Evolutionary conservation across 2,888 invertebrate genomes (phyloP), one percentile per base, ranked within the genome.

Genomic region (Zhuqinia jingwanae): DNA sequence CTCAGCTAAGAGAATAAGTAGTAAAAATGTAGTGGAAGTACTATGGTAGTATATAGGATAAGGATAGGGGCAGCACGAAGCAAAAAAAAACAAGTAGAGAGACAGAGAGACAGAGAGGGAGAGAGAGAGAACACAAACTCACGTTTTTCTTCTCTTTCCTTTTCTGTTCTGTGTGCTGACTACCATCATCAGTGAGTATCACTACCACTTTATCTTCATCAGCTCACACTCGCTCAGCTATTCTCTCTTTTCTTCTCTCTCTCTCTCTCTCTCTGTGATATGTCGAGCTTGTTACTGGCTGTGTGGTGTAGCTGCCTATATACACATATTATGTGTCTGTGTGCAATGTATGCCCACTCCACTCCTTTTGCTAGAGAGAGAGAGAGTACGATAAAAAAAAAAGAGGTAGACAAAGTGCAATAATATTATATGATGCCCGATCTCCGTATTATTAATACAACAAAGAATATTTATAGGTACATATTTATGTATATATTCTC

Each of bases 131-230:
- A 27, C 60, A 58, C 56, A 76, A 73, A 78, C 78, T 79, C 79
- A 79, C 65, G 79, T 60, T 79, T 60, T 78, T 78, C 63, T 78
- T 63, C 42, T 63, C 20, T 30, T 78, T 75, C 73, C 73, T 75
- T 75, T 75, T 75, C 63, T 75, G 22, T n/a, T n/a, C n/a, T n/a
- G n/a, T n/a, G n/a, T 75, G 50, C 58, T 77, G 30, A 58, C 76
- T 27, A 76, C 56, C 47, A 65, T 80, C 79, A 80, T 80, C 65
- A 80, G 79, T 36, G 78, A 81, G 65, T 81, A 60, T 42, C 63
- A 56, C 83, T 76, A 65, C 76, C 76, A 76, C 76, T 84, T 84
- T 84, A 84, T 84, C 84, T 84, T 84, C 84, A 84, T 84, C 84
- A 84, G 79, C 65, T 68, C 73, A n/a, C n/a, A n/a, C n/a, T 65